Conservation (phyloP, 1,140 invertebrate genomes). For the Diploscapter pachys region DNA sequence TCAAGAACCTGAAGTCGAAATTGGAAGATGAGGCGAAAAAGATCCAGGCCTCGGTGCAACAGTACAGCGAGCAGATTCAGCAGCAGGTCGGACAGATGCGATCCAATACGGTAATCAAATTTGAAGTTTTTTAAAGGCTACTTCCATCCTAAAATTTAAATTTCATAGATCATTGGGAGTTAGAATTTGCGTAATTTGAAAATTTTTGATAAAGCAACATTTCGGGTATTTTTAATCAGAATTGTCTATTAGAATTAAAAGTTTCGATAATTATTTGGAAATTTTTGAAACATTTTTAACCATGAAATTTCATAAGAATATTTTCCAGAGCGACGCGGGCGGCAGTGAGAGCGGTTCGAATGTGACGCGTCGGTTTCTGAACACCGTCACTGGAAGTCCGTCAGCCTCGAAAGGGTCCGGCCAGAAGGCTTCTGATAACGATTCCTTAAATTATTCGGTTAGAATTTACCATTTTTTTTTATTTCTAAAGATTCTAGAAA, state of each 20-base stretch:
- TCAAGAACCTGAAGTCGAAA: constrained; percentile 23
- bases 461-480: no score
- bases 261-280: no score
- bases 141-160: no score
- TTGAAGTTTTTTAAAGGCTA: no score
- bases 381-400: not conserved
- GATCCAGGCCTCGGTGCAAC: constrained; percentile 14
- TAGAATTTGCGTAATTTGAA: no score
- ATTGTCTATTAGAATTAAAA: no score
- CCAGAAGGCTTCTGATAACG: not conserved
- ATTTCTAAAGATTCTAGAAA: no score
- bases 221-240: no score
- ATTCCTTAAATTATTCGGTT: no score
- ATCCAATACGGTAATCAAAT: constrained; percentile 4
- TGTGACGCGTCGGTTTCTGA: constrained; percentile 9
- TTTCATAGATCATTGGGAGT: no score
- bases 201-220: no score
- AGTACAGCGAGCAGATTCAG: constrained; percentile 18
- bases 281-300: no score
- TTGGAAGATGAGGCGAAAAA: constrained; percentile 20
- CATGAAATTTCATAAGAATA: not conserved
- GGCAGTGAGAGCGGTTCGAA: constrained; percentile 5
- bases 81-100: constrained; percentile 15
- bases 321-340: constrained; percentile 22
- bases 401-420: not conserved